A percentile compares a stretch with the other conserved stretches of the same genome.
Conservation (phyloP, 2,888 invertebrate genomes). For the Dendrolimus pini region DNA sequence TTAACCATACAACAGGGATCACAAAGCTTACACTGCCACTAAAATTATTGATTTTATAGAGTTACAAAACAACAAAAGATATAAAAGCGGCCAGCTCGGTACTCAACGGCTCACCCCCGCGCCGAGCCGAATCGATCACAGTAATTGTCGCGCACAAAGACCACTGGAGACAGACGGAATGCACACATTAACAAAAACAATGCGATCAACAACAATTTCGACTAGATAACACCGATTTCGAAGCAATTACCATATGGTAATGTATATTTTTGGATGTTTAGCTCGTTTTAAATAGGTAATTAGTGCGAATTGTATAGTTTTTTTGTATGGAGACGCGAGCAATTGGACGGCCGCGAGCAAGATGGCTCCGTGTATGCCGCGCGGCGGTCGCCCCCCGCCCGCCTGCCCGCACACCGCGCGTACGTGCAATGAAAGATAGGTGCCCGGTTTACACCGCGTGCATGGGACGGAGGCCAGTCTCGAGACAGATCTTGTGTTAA, state of each 20-base stretch:
- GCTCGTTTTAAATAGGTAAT: constrained; percentile 56
- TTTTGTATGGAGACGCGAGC: constrained; percentile 67
- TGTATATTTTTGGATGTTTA: constrained; percentile 37
- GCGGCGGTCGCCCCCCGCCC: constrained; percentile 54
- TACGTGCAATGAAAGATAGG: constrained; percentile 78
- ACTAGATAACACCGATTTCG: constrained; percentile 25
- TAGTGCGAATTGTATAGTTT: constrained; percentile 68
- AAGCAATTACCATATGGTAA: constrained; percentile 33
- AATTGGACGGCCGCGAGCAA: constrained; percentile 69
- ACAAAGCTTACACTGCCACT: constrained; percentile 43
- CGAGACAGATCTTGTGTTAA: constrained; percentile 28
- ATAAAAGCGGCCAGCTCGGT: constrained; percentile 58
- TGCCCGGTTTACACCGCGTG: constrained; percentile 48
- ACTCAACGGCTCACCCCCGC: constrained; percentile 53
- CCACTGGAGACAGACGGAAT: constrained; percentile 61
- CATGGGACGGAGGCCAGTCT: constrained; percentile 36
- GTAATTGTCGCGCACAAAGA: constrained; percentile 76
- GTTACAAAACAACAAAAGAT: constrained; percentile 75
- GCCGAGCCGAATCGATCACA: constrained; percentile 67
- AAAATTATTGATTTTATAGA: constrained; percentile 71
- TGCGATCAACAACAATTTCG: constrained; percentile 43
- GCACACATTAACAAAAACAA: constrained; percentile 65
- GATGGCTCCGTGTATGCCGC: constrained; percentile 70
- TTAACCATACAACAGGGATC: constrained; percentile 23
- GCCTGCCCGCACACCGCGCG: constrained; percentile 45